Evolutionary conservation across 1,140 invertebrate genomes (phyloP).

Genomic region (Apis cerana): DNA sequence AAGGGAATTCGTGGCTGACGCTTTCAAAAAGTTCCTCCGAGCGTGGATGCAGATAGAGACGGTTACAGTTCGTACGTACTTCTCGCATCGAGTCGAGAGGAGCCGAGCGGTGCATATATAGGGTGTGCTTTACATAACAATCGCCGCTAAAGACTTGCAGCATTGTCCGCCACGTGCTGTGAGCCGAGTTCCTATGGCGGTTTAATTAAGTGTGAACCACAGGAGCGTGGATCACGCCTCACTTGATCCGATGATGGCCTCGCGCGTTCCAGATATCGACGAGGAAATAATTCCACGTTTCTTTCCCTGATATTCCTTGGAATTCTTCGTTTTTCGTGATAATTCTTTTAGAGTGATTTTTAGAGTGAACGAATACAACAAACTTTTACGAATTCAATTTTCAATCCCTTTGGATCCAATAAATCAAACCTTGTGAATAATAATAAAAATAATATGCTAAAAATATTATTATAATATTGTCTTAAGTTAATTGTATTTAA

Average conservation of each 20-base stretch:
- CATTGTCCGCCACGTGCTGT: constrained; percentile 81
- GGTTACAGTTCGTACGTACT: constrained; percentile 48
- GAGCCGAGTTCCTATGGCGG: constrained; percentile 75
- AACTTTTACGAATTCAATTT: no score
- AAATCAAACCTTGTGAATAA: no score
- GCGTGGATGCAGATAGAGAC: constrained; percentile 32
- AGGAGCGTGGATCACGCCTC: constrained; percentile 79
- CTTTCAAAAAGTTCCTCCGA: constrained; percentile 55
- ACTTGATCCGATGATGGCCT: constrained; percentile 80
- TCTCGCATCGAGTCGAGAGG: constrained; percentile 71
- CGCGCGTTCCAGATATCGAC: constrained; percentile 75
- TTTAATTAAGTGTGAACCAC: constrained; percentile 82
- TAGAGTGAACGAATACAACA: background rate
- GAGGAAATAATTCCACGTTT: constrained; percentile 69
- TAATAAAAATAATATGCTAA: no score
- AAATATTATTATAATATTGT: no score
- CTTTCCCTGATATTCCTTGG: constrained; percentile 20
- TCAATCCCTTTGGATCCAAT: no score
- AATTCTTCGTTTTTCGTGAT: background rate
- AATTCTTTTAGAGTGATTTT: background rate
- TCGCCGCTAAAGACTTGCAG: constrained; percentile 80
- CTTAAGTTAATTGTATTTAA: no score
- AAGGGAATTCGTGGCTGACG: constrained; percentile 38
- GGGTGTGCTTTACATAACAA: constrained; percentile 82
- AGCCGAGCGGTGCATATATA: constrained; percentile 72